Evolutionary conservation across 2,113 vertebrate species (phyloP).

Genomic region (Perognathus longimembris): DNA sequence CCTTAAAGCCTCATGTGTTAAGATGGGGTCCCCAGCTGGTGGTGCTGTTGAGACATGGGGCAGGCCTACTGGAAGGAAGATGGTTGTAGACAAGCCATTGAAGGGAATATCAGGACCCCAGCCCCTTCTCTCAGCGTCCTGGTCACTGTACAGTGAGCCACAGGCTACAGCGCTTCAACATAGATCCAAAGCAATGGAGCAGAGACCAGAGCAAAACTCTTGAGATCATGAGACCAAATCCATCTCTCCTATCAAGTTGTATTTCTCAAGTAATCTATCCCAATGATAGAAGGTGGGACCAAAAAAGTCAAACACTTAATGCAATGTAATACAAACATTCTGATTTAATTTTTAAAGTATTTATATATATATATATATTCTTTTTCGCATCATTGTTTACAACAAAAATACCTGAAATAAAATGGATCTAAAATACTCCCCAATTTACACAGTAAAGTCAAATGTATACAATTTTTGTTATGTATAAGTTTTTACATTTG

Average conservation of each 20-base stretch:
- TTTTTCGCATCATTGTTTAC: conserved; percentile 27
- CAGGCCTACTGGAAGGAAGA: background rate
- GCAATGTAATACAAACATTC: conserved; percentile 51
- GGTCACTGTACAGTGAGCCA: background rate
- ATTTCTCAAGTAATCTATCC: background rate
- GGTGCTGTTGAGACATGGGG: background rate
- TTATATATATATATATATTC: background rate
- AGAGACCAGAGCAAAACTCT: background rate
- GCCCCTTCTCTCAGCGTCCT: background rate
- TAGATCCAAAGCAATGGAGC: background rate
- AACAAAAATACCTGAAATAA: conserved; percentile 48
- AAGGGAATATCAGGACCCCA: no score
- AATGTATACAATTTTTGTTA: background rate
- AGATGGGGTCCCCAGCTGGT: background rate
- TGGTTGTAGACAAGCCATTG: no score
- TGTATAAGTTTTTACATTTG: conserved; percentile 26
- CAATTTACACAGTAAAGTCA: conserved; percentile 47
- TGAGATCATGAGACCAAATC: background rate
- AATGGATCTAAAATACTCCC: conserved; percentile 37
- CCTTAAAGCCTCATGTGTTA: background rate
- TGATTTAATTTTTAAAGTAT: conserved; percentile 51
- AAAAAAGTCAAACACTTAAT: conserved; percentile 21
- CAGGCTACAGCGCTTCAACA: no score
- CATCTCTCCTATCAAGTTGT: background rate
- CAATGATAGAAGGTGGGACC: background rate